phyloP scores from a whole-genome alignment of 2,797 vertebrate species.

The Pagetopsis macropterus region DNA sequence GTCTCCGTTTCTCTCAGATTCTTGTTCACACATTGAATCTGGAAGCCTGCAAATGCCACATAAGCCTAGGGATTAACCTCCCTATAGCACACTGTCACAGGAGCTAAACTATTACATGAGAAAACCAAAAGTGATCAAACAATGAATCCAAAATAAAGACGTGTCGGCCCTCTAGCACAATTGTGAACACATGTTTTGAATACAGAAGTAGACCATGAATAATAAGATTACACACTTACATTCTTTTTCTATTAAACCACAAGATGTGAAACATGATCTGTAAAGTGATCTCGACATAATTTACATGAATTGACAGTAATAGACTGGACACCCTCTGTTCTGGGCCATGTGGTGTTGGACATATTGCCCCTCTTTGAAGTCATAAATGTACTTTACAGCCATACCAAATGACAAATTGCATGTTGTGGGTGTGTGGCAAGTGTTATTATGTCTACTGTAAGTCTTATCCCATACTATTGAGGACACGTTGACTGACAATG shows the following conservation, averaged over 20 bases:
- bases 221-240: neutral
- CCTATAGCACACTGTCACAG: slow-evolving; percentile 11
- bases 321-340: neutral
- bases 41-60: slow-evolving; percentile 46
- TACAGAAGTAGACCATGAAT: neutral
- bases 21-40: slow-evolving; percentile 30
- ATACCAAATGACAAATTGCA: slow-evolving; percentile 50
- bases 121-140: slow-evolving; percentile 19
- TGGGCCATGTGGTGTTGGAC: neutral
- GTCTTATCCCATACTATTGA: slow-evolving; percentile 13
- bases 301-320: slow-evolving; percentile 15
- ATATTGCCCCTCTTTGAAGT: slow-evolving; percentile 36
- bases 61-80: slow-evolving; percentile 51
- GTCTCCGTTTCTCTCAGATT: neutral
- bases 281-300: slow-evolving; percentile 14
- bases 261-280: slow-evolving; percentile 25
- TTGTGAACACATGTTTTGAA: slow-evolving; percentile 11
- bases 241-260: neutral
- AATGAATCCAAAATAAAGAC: slow-evolving; percentile 11
- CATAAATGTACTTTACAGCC: slow-evolving; percentile 2
- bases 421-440: slow-evolving; percentile 51
- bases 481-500: slow-evolving; percentile 32
- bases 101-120: slow-evolving; percentile 28
- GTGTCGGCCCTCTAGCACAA: neutral
- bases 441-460: slow-evolving; percentile 39